Evolutionary conservation across 37 sponge, comb jelly and placozoan species (phyloP), one percentile per base, ranked within the genome.

Genomic region (Dysidea cf. avara): DNA sequence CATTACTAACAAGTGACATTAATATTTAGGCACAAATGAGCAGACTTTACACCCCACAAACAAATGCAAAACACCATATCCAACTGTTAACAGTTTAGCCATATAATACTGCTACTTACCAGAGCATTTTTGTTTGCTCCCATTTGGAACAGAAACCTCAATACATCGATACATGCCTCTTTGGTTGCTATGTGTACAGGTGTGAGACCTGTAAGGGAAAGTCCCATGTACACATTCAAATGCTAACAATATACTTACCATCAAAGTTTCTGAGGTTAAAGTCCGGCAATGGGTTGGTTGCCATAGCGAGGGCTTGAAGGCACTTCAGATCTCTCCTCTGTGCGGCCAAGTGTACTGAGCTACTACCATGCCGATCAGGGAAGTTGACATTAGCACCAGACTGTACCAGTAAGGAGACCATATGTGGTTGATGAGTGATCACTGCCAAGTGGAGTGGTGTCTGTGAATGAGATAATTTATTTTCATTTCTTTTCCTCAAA

Each of bases 361-460:
- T 86, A 78, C 83, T 83, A 1, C 92, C 92, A 17, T 80, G 79
- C 6, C 92, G 79, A 65, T 92, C 92, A 11, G 87, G 84, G 63
- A 78, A 83, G 62, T 86, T 92, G 35, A 92, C 87, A 24, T 75
- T 79, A 16, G 92, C 87, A 0, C 92, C 92, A 2, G 70, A 73
- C 31, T 75, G 56, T 25, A 87, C 79, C 1, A 92, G 77, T n/a
- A 81, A 11, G 37, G 74, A 53, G 2, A 86, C 87, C 64, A 86
- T 83, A 21, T 58, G 56, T 3, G 92, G 84, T 37, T 92, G 92
- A 21, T 67, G 54, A 4, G 92, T 92, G 71, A 92, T 92, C 53
- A 92, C 83, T 36, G 92, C 92, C 57, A 92, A 37, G 51, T 92
- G 92, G 0, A 92, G 87, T 40, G 92, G 92, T 9, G 87, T 92